Conservation (phyloP, 1,140 invertebrate genomes). For the Scaptodrosophila lebanonensis region DNA sequence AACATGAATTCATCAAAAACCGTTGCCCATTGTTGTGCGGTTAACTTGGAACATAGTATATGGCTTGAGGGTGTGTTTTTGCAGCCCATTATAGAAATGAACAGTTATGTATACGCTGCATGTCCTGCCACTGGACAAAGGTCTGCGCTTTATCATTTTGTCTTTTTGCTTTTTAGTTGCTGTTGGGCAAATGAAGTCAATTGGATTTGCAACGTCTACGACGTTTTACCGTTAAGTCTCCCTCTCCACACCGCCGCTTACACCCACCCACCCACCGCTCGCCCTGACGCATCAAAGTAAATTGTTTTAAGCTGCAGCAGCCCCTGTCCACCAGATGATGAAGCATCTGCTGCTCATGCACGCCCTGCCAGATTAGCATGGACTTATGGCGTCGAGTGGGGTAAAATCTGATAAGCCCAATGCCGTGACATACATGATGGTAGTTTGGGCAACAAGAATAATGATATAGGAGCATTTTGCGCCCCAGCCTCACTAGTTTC, state of each 20-base stretch:
- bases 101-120: slow-evolving; percentile 36
- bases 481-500: neutral
- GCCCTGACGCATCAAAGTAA: slow-evolving; percentile 55
- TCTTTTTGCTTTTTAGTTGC: slow-evolving; percentile 44
- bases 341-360: slow-evolving; percentile 48
- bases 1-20: slow-evolving; percentile 60
- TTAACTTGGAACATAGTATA: slow-evolving; percentile 67
- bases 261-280: too few species aligned
- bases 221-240: too few species aligned
- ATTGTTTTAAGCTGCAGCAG: slow-evolving; percentile 65
- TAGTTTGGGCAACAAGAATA: slow-evolving; percentile 8
- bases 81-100: slow-evolving; percentile 27
- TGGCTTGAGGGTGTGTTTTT: slow-evolving; percentile 59
- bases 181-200: slow-evolving; percentile 67
- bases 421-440: too few species aligned
- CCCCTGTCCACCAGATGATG: slow-evolving; percentile 47
- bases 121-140: slow-evolving; percentile 9
- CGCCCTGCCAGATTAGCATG: slow-evolving; percentile 2
- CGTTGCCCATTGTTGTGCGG: slow-evolving; percentile 51
- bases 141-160: slow-evolving; percentile 59
- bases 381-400: slow-evolving; percentile 37
- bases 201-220: slow-evolving; percentile 53
- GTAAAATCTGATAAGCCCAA: slow-evolving; percentile 32
- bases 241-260: too few species aligned
- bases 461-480: slow-evolving; percentile 62